These are phyloP conservation scores for Rhipidura dahli DNA, from an alignment of 2,113 vertebrate genomes.

Conservation along the genomic window DNA sequence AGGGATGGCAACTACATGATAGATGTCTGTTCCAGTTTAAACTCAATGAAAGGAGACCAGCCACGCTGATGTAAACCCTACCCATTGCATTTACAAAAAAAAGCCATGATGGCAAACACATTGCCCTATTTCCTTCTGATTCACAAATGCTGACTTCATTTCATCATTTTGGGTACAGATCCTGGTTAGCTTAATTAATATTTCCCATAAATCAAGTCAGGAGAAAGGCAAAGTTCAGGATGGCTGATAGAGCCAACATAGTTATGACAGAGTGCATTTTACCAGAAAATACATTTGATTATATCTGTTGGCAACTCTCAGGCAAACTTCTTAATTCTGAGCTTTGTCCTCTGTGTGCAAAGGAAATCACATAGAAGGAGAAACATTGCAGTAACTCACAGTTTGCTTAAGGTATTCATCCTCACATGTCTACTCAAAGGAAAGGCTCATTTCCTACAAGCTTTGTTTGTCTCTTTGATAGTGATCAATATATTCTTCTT, in stretches of 20 bases:
- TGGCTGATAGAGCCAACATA: background rate
- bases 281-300: background rate
- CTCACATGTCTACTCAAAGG: background rate
- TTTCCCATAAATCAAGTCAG: background rate
- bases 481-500: background rate
- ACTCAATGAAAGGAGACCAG: background rate
- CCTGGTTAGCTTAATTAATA: background rate
- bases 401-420: background rate
- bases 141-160: background rate
- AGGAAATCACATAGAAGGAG: background rate
- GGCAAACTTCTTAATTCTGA: background rate
- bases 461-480: background rate
- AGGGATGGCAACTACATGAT: accelerated
- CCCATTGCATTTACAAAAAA: background rate
- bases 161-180: background rate
- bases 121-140: background rate
- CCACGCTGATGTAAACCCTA: background rate
- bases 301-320: background rate
- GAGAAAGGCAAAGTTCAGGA: background rate
- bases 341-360: background rate
- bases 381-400: background rate
- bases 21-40: background rate
- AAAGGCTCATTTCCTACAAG: background rate
- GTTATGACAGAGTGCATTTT: background rate
- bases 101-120: background rate